Conservation (phyloP, 2,888 invertebrate genomes). For the Aphidoletes aphidimyza region DNA sequence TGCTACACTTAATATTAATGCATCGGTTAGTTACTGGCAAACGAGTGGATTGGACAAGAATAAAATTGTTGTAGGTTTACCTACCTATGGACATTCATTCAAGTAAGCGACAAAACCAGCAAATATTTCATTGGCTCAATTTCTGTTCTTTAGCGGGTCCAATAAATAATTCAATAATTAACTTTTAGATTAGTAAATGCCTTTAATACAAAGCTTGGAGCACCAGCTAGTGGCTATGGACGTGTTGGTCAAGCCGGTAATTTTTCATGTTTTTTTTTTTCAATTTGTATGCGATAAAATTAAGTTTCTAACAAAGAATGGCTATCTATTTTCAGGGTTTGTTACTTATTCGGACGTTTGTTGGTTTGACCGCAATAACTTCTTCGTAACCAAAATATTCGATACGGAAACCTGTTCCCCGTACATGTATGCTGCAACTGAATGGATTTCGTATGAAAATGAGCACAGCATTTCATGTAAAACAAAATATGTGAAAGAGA, state of each 20-base stretch:
- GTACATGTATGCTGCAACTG: slow-evolving; percentile 74
- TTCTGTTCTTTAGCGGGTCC: too few species aligned
- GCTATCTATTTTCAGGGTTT: slow-evolving; percentile 70
- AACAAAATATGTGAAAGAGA: slow-evolving; percentile 72
- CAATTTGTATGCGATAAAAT: too few species aligned
- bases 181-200: slow-evolving; percentile 76
- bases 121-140: too few species aligned
- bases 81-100: slow-evolving; percentile 81
- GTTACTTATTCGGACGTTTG: slow-evolving; percentile 78
- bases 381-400: slow-evolving; percentile 69
- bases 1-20: slow-evolving; percentile 82
- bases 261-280: not conserved
- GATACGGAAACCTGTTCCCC: slow-evolving; percentile 80
- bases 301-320: too few species aligned
- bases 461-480: slow-evolving; percentile 75
- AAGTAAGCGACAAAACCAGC: slow-evolving; percentile 3
- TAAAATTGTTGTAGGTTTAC: slow-evolving; percentile 86
- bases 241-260: slow-evolving; percentile 68
- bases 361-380: slow-evolving; percentile 70
- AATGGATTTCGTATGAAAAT: slow-evolving; percentile 89
- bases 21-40: slow-evolving; percentile 82
- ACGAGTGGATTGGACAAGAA: slow-evolving; percentile 77
- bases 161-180: too few species aligned
- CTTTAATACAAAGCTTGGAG: slow-evolving; percentile 74
- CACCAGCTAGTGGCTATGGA: slow-evolving; percentile 79